Percentiles rank a stretch among this genome's conserved stretches.
These are phyloP conservation scores for Paraplagusia blochii DNA, from an alignment of 2,113 vertebrate genomes.

Conservation along the genomic window DNA sequence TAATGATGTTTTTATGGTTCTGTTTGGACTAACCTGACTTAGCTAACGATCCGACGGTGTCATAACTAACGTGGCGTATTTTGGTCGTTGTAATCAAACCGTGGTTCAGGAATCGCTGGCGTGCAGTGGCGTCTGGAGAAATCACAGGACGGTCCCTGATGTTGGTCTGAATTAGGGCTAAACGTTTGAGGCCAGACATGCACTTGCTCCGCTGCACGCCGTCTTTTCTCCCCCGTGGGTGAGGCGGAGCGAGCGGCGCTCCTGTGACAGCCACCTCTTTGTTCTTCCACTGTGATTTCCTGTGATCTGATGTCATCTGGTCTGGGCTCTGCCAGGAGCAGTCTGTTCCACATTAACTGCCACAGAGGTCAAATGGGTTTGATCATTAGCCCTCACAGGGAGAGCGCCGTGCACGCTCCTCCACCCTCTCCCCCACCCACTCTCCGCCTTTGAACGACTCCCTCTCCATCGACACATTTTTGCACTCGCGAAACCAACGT, in stretches of 20 bases:
- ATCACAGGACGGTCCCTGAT: slow-evolving; percentile 1
- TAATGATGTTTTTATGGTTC: no score
- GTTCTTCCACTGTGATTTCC: slow-evolving; percentile 47
- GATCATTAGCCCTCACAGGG: slow-evolving; percentile 58
- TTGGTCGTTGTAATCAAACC: slow-evolving; percentile 12
- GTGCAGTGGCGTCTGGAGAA: background rate
- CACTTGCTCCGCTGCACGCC: background rate
- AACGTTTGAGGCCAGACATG: slow-evolving; percentile 11
- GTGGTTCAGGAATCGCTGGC: background rate
- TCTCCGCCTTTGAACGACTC: background rate
- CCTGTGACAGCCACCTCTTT: slow-evolving; percentile 39
- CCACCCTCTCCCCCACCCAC: slow-evolving; percentile 15
- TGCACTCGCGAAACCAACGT: background rate
- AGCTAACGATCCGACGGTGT: no score
- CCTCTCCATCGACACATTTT: background rate
- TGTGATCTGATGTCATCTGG: slow-evolving; percentile 68
- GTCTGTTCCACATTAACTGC: slow-evolving; percentile 65
- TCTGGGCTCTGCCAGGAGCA: slow-evolving; percentile 46
- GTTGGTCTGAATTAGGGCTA: slow-evolving; percentile 6
- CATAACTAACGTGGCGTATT: background rate
- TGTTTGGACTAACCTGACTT: no score
- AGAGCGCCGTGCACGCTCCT: slow-evolving; percentile 11
- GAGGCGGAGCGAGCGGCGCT: slow-evolving; percentile 18
- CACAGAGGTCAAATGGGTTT: slow-evolving; percentile 61
- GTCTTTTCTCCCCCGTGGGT: slow-evolving; percentile 17